Percentiles rank a stretch among this genome's conserved stretches.
phyloP scores from a whole-genome alignment of 2,113 vertebrate genomes.

The Microtus ochrogaster region DNA sequence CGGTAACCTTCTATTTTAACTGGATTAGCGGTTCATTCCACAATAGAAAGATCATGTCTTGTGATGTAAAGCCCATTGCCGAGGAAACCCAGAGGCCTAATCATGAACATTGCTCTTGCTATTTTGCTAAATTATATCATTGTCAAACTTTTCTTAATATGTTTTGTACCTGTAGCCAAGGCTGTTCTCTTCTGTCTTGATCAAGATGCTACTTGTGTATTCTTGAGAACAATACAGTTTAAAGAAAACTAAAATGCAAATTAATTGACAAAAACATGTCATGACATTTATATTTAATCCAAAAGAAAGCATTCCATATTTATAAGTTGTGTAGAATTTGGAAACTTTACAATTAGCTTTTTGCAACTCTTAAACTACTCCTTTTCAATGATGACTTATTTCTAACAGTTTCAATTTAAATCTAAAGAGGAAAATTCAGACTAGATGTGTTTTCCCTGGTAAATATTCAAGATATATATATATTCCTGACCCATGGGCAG shows the following conservation, averaged over 20 bases:
- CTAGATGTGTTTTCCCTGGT: background rate
- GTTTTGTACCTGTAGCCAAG: background rate
- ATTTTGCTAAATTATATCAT: background rate
- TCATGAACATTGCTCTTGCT: background rate
- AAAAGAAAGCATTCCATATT: conserved; percentile 30
- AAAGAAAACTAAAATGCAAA: conserved; percentile 20
- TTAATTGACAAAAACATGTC: background rate
- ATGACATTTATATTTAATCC: background rate
- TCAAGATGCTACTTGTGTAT: background rate
- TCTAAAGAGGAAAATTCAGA: conserved; percentile 45
- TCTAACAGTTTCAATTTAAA: conserved; percentile 32
- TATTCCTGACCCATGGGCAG: background rate
- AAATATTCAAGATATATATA: background rate
- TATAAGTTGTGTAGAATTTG: background rate
- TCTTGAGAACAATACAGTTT: background rate
- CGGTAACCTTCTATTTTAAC: background rate
- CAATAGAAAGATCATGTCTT: background rate
- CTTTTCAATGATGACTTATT: conserved; percentile 34
- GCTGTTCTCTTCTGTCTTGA: background rate
- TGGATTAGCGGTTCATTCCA: background rate
- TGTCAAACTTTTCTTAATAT: background rate
- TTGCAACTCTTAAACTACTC: background rate
- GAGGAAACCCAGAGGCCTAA: background rate
- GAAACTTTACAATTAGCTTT: background rate
- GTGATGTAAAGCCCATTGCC: too few relatives aligned